phyloP scores from a whole-genome alignment of 2,888 invertebrate genomes.

The Chrysolina oricalcia region DNA sequence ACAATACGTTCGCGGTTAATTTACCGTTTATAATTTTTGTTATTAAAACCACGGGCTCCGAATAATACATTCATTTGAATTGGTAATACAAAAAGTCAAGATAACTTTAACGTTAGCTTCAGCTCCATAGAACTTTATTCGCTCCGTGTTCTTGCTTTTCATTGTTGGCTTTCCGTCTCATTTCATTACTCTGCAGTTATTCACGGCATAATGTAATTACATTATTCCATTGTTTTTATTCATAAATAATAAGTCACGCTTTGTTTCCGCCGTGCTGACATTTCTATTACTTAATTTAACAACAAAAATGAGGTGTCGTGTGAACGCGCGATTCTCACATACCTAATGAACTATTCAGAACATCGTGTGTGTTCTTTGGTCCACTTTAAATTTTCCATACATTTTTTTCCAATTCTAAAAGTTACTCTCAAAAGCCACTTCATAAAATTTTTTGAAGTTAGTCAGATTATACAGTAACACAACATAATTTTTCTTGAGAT shows the following conservation, averaged over 20 bases:
- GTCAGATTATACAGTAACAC: no score
- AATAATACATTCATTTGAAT: conserved; percentile 29
- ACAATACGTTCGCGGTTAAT: conserved; percentile 14
- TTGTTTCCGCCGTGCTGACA: conserved; percentile 5
- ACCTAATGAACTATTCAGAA: neutral
- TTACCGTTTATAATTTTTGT: conserved; percentile 24
- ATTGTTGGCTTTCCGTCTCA: neutral
- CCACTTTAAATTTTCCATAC: neutral
- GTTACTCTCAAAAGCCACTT: neutral
- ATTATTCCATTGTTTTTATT: conserved; percentile 15
- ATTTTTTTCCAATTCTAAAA: neutral
- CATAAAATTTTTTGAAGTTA: no score
- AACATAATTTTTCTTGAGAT: no score
- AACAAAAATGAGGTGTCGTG: neutral
- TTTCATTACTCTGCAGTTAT: conserved; percentile 6
- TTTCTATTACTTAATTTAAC: conserved; percentile 7
- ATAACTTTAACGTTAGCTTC: conserved; percentile 26
- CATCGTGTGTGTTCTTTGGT: neutral
- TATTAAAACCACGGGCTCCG: conserved; percentile 25
- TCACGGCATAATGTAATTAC: conserved; percentile 13
- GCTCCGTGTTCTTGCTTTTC: conserved; percentile 4
- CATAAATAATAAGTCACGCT: conserved; percentile 19
- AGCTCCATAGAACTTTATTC: conserved; percentile 19
- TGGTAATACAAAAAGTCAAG: conserved; percentile 21
- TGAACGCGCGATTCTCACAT: conserved; percentile 10